Evolutionary conservation across 2,888 invertebrate species (phyloP), one percentile per base, ranked within the genome.

Genomic region (Andrena haemorrhoa): DNA sequence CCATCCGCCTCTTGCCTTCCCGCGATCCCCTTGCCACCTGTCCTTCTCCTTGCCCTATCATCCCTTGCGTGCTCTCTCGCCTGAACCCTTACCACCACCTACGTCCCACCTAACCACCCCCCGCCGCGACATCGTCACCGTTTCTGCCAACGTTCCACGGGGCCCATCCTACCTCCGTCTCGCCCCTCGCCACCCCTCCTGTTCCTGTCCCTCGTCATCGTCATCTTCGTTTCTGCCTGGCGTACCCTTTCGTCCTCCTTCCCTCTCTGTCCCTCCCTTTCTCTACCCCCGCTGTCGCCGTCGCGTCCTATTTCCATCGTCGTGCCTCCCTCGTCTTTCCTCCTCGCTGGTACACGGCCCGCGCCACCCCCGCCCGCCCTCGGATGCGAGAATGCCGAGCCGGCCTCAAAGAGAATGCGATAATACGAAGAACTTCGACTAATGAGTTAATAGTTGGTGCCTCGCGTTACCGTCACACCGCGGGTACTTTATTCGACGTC

Each of bases 361-460:
- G 23, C 23, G 26, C 33, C 35, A n/a, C 31, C 60, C 53, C 74
- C 47, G 0, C 56, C 31, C 63, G 79, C 70, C 82, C 74, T 73
- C 76, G 79, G 72, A 79, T 79, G 77, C 77, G 89, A 75, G 81
- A 87, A 90, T 84, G 86, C 83, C 88, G 86, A 70, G 88, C 84
- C 88, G 86, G 86, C 88, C 90, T 92, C 92, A 92, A 92, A 92
- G 92, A 91, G 92, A 92, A 92, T 92, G 91, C 89, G 91, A 92
- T 92, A 91, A 90, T 91, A 90, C 89, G 90, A 91, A 91, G 88
- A 92, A 91, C 89, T 92, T 91, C 85, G 88, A 83, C 89, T 91
- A 93, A 93, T 93, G 92, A 93, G 92, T 93, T 93, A 93, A 93
- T 92, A 92, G 92, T 90, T 90, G 90, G 86, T 89, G 85, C 88